Evolutionary conservation across 2,888 invertebrate species (phyloP), one percentile per base, ranked within the genome.

Genomic region (Polia nebulosa): DNA sequence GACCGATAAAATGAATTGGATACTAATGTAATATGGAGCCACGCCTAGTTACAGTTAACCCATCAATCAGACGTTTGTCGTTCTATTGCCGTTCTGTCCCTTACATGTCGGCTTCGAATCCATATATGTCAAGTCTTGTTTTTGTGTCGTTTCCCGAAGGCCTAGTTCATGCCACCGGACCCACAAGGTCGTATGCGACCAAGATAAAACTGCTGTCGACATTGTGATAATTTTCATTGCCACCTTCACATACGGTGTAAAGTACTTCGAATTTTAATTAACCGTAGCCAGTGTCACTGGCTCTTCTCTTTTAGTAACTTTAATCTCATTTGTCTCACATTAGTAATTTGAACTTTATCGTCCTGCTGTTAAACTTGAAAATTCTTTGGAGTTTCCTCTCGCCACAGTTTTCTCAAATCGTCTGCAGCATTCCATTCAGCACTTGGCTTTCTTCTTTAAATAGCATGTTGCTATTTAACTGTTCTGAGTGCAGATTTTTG

Each of bases 91-190:
- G 88, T 87, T 87, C 87, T 90, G 89, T 88, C 78, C 89, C 90
- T 87, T 88, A 86, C 88, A 85, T 74, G 87, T 86, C 82, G 81
- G 61, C 82, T 79, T 78, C 79, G 74, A 83, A 86, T 82, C 94
- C 94, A 88, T 95, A 91, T 93, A 93, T 77, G 94, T 89, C 85
- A 78, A 87, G 88, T 85, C 91, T 73, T 87, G 89, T 95, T 95
- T 95, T 95, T 95, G 87, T 90, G 62, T 84, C 88, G 83, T 89
- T 93, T 93, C 91, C 93, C 93, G 91, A 88, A 89, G 93, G 89
- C 93, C 93, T 88, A 93, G 91, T 90, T 93, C 72, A 83, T 80
- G 85, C 82, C 85, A 86, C 84, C 83, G 88, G 91, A 88, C 88
- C 82, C 79, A 85, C 94, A 95, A 95, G 94, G 94, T 92, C 93